phyloP scores from a whole-genome alignment of 2,113 vertebrate species.

The Cardinalis cardinalis region DNA sequence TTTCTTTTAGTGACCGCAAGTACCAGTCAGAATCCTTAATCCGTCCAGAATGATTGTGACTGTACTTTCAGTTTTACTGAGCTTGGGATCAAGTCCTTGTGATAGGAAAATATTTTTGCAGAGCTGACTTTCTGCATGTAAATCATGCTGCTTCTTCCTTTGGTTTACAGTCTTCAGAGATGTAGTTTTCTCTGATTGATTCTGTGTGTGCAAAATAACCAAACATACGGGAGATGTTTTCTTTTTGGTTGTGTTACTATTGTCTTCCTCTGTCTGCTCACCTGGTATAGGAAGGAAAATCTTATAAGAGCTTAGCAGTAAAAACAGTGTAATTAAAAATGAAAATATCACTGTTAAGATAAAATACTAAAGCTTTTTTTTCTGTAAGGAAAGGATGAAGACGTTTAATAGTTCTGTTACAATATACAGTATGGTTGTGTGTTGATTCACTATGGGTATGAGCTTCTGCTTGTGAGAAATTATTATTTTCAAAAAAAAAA shows the following conservation, averaged over 20 bases:
- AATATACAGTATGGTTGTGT: too few species aligned
- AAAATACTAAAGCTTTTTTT: neutral
- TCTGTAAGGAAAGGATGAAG: neutral
- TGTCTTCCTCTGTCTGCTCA: neutral
- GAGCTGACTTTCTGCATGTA: neutral
- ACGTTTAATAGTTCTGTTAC: neutral
- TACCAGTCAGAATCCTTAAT: neutral
- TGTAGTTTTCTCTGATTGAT: neutral
- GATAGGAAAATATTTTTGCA: neutral
- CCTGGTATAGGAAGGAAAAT: neutral
- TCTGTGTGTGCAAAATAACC: neutral
- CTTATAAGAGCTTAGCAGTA: neutral
- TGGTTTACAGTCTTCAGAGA: accelerated
- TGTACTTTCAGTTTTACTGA: neutral
- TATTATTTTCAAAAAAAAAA: neutral
- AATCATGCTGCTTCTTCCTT: neutral
- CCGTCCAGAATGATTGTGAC: neutral
- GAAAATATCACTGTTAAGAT: neutral
- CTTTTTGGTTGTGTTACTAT: neutral
- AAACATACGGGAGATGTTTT: neutral
- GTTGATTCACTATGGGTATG: neutral
- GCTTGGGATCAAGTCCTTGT: neutral
- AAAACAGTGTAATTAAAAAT: neutral
- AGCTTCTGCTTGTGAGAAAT: neutral
- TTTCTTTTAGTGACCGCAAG: neutral